Percentiles rank a stretch among this genome's conserved stretches.
These are phyloP conservation scores for Parnassius glacialis DNA, from an alignment of 2,888 invertebrate species.

Conservation along the genomic window DNA sequence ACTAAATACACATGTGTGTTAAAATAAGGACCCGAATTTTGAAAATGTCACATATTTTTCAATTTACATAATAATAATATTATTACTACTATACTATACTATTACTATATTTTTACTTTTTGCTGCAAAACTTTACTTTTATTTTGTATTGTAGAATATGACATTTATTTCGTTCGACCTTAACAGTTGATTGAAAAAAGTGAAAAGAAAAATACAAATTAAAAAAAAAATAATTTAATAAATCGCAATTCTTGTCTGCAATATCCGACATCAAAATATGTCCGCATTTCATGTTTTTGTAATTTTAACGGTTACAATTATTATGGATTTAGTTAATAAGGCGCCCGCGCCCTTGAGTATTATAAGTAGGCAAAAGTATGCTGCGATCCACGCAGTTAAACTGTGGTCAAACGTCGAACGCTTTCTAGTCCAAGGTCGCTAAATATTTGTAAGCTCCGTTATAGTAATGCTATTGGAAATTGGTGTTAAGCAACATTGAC, in stretches of 20 bases:
- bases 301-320: slow-evolving; percentile 1
- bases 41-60: too few relatives aligned
- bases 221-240: background rate
- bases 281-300: background rate
- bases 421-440: slow-evolving; percentile 27
- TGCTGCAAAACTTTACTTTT: too few relatives aligned
- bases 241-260: background rate
- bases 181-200: too few relatives aligned
- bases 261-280: slow-evolving; percentile 2
- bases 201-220: too few relatives aligned
- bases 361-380: slow-evolving; percentile 3
- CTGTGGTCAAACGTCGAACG: slow-evolving; percentile 11
- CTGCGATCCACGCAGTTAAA: slow-evolving; percentile 7
- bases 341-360: slow-evolving; percentile 20
- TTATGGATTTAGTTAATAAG: slow-evolving; percentile 4
- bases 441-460: slow-evolving; percentile 11
- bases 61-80: too few relatives aligned
- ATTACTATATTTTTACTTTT: too few relatives aligned
- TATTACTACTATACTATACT: too few relatives aligned
- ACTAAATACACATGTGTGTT: too few relatives aligned
- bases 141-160: too few relatives aligned
- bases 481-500: background rate
- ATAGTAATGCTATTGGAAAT: slow-evolving; percentile 7
- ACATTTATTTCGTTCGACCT: too few relatives aligned
- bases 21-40: too few relatives aligned